These are phyloP conservation scores for Hypocryptadius cinnamomeus DNA, from an alignment of 2,113 vertebrate species.

Conservation along the genomic window DNA sequence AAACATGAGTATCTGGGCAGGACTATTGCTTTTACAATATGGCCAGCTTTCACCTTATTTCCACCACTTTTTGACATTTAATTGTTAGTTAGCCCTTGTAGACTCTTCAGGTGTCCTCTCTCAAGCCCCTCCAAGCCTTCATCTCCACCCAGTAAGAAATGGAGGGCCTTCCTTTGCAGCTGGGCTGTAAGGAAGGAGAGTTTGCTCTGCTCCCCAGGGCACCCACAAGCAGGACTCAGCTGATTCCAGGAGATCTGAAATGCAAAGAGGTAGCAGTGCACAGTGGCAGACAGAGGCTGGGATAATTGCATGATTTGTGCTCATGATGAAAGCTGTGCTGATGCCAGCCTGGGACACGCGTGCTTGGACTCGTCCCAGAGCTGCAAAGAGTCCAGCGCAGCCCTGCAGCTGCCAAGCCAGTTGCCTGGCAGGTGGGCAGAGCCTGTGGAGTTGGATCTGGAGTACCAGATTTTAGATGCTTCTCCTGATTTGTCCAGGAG, in stretches of 20 bases:
- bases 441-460: not conserved
- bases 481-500: not conserved
- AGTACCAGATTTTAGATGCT: not conserved
- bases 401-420: not conserved
- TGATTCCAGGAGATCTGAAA: not conserved
- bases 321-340: not conserved
- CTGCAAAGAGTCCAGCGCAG: not conserved
- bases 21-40: not conserved
- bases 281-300: not conserved
- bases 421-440: not conserved
- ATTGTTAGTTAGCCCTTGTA: not conserved
- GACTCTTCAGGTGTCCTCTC: not conserved
- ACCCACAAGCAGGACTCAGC: accelerated
- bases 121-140: not conserved
- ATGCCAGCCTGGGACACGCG: not conserved
- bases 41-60: not conserved
- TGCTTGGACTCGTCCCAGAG: not conserved
- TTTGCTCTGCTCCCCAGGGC: not conserved
- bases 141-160: not conserved
- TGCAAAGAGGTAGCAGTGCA: not conserved
- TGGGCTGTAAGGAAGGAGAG: not conserved
- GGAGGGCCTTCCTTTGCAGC: not conserved
- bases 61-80: not conserved
- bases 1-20: not conserved
- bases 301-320: constrained; percentile 23